A percentile compares a stretch with the other conserved stretches of the same genome.
phyloP scores from a whole-genome alignment of 2,888 invertebrate species.

The Byasa hedistus region DNA sequence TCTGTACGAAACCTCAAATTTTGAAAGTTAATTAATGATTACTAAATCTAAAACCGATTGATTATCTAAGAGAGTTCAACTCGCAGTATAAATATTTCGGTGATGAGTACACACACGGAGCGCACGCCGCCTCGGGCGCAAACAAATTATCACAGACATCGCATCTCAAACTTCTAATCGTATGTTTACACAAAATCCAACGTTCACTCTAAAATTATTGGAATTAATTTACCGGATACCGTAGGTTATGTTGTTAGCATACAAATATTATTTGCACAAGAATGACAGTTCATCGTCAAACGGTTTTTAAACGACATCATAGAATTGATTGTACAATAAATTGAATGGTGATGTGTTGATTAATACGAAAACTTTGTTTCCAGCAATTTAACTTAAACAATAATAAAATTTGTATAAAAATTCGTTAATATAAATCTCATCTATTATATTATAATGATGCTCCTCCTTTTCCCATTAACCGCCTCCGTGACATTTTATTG shows the following conservation, averaged over 20 bases:
- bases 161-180: constrained; percentile 58
- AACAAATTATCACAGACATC: constrained; percentile 61
- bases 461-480: constrained; percentile 9
- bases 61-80: constrained; percentile 54
- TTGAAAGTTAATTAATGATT: background rate
- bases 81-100: constrained; percentile 63
- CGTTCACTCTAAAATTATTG: constrained; percentile 39
- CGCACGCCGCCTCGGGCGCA: constrained; percentile 44
- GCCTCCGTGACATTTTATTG: constrained; percentile 23
- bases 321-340: background rate
- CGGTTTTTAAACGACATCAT: background rate
- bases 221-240: constrained; percentile 29
- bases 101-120: constrained; percentile 52
- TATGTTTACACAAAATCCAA: constrained; percentile 43
- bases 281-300: background rate
- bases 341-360: too few species aligned
- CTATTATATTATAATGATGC: constrained; percentile 32
- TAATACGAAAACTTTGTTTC: too few species aligned
- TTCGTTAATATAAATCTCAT: background rate
- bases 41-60: background rate
- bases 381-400: background rate
- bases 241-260: constrained; percentile 14
- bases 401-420: background rate
- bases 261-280: background rate
- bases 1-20: background rate